Evolutionary conservation across 1,140 invertebrate species (phyloP), one percentile per base, ranked within the genome.

Genomic region (Heliconius hermathena): DNA sequence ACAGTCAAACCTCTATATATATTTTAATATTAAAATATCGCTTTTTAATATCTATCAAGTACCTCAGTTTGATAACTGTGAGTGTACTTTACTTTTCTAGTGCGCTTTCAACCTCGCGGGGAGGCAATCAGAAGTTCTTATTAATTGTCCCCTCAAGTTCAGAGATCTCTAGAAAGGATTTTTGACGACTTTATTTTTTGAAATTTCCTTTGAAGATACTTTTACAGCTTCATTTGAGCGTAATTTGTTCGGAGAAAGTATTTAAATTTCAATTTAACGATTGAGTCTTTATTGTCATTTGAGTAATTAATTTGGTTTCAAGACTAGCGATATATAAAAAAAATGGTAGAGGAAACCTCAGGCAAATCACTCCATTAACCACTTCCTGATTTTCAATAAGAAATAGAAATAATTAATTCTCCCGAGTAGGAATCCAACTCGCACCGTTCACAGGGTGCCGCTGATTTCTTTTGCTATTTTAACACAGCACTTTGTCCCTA

Each of bases 11-110:
- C 41, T 16, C 11, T 4, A 16, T 1, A 46, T 46, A 46, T 4
- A 46, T 46, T 46, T 46, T 3, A 26, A 16, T 66, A 66, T 13
- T 66, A 29, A 66, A 60, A 60, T 22, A 9, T 60, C 9, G 60
- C n/a, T 16, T 60, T 66, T 66, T 16, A 66, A 66, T 66, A 66
- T 26, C 22, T 29, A 71, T 76, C 54, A 66, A 66, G 26, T 29
- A 66, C 18, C 26, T 13, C 60, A 66, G 22, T 29, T 74, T 74
- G 41, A 22, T 13, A 71, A 75, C 78, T 75, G 18, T 18, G 49
- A 71, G 74, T 41, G 71, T 73, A 74, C 72, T 79, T 76, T 72
- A 46, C 49, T 33, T 70, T 73, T 71, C 73, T 72, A 79, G 52
- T 33, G 22, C 13, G n/a, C 74, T 76, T 41, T 33, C 9, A 71